phyloP scores from a whole-genome alignment of 2,113 vertebrate species.

The Grus americana region DNA sequence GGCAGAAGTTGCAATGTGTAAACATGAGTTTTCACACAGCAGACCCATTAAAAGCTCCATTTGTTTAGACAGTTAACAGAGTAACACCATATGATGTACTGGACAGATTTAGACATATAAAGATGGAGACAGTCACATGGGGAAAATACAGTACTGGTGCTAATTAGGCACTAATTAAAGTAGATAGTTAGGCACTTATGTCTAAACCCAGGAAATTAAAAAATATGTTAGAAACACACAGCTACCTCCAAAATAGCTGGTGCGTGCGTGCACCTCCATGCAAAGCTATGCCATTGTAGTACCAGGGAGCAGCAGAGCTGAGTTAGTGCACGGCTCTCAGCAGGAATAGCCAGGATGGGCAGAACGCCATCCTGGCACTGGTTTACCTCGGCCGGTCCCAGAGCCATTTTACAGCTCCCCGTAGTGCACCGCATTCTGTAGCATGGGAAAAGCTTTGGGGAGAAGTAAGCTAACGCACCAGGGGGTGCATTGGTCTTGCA shows the following conservation, averaged over 20 bases:
- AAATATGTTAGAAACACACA: background rate
- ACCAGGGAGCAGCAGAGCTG: background rate
- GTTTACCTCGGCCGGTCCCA: background rate
- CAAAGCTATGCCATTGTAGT: background rate
- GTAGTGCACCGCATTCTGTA: fast-evolving
- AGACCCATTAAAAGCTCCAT: background rate
- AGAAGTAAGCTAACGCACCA: background rate
- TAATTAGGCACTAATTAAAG: slow-evolving; percentile 11
- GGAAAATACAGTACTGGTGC: background rate
- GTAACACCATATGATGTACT: background rate
- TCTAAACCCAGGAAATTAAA: background rate
- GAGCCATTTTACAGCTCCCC: background rate
- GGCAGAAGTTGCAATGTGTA: background rate
- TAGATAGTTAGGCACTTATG: background rate
- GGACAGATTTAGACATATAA: background rate
- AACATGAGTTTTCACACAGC: background rate
- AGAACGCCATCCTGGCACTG: background rate
- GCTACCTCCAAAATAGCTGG: background rate
- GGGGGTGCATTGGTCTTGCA: background rate
- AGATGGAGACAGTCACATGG: background rate
- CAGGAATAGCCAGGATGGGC: background rate
- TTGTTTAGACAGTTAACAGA: slow-evolving; percentile 33
- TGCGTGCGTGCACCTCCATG: background rate
- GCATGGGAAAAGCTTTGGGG: background rate
- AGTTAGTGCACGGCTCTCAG: background rate